Evolutionary conservation across 2,888 invertebrate species (phyloP).

Genomic region (Lepidocyrtoides sp.): DNA sequence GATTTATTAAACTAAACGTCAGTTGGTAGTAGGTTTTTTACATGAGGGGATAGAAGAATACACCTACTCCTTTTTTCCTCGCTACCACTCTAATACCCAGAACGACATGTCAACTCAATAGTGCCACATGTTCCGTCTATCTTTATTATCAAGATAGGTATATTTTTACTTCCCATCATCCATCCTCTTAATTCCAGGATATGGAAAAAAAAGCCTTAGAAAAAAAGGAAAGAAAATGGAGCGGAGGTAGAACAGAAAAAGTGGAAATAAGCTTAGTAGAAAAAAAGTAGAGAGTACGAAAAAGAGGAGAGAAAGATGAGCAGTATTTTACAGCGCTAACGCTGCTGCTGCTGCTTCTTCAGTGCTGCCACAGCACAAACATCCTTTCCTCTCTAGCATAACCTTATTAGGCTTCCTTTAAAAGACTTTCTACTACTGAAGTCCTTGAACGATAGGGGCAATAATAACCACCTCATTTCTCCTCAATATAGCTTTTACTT

Average conservation of each 20-base stretch:
- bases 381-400: background rate
- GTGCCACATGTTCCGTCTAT: too few species aligned
- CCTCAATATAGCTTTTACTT: background rate
- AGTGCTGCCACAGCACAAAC: background rate
- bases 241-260: background rate
- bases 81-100: too few species aligned
- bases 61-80: too few species aligned
- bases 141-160: background rate
- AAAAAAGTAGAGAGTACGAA: background rate
- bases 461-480: background rate
- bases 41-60: too few species aligned
- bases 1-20: too few species aligned
- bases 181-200: background rate
- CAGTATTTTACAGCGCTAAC: background rate
- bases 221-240: background rate
- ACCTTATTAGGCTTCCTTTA: background rate
- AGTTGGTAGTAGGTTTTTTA: too few species aligned
- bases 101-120: too few species aligned
- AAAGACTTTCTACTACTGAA: background rate
- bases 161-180: background rate
- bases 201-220: too few species aligned
- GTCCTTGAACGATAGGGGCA: background rate
- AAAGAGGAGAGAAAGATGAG: background rate
- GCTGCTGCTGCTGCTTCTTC: background rate
- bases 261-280: background rate